These are phyloP conservation scores for Gallinago paraguaiae DNA, from an alignment of 2,113 vertebrate genomes.

Conservation along the genomic window DNA sequence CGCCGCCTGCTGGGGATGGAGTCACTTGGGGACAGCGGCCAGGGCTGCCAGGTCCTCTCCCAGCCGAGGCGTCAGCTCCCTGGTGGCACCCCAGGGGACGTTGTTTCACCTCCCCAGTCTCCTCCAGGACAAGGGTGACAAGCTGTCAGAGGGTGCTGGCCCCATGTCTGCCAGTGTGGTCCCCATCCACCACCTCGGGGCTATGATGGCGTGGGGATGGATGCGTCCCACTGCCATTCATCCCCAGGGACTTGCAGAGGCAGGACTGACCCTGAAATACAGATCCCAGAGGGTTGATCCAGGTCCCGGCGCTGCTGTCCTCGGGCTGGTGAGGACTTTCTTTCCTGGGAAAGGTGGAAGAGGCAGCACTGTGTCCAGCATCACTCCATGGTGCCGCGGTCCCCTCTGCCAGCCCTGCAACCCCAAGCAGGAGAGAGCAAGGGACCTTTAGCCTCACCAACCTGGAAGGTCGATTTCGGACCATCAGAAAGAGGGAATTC, in stretches of 20 bases:
- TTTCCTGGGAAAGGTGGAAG: not conserved
- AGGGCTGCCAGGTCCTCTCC: not conserved
- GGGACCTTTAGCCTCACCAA: not conserved
- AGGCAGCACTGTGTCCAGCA: not conserved
- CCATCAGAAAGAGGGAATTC: not conserved
- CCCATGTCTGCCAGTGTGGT: fast-evolving
- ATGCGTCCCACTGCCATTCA: fast-evolving
- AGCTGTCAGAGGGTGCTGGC: not conserved
- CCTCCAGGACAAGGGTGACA: not conserved
- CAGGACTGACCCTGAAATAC: not conserved
- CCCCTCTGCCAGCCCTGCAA: fast-evolving
- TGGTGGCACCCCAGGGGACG: not conserved
- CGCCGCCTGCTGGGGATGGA: not conserved
- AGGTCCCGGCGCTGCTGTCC: not conserved
- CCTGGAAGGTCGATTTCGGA: not conserved
- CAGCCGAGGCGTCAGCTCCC: fast-evolving
- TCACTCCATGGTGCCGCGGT: fast-evolving
- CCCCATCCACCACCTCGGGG: fast-evolving
- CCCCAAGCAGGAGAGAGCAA: not conserved
- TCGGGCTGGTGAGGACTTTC: not conserved
- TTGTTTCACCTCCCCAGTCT: not conserved
- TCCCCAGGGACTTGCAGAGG: not conserved
- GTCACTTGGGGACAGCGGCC: not conserved
- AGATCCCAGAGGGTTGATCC: not conserved
- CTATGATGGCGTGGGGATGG: fast-evolving